A percentile compares a stretch with the other conserved stretches of the same genome.
Evolutionary conservation across 2,888 invertebrate species (phyloP).

Genomic region (Cryptus armator): DNA sequence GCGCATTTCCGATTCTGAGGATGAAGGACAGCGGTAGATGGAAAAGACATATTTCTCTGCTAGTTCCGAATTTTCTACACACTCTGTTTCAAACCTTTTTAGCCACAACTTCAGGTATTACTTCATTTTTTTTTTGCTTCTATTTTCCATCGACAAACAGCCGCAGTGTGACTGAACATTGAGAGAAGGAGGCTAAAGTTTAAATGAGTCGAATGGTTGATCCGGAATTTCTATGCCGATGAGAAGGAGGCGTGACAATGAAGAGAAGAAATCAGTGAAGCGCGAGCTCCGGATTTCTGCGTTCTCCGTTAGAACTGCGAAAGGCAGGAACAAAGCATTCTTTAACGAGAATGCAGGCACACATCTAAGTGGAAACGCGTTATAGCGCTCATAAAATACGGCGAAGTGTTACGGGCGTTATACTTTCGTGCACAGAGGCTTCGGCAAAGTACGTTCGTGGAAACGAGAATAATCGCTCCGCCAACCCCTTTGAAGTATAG

Average conservation of each 20-base stretch:
- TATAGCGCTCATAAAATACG: constrained; percentile 26
- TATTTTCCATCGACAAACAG: neutral
- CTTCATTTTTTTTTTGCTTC: neutral
- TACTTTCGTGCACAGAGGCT: constrained; percentile 16
- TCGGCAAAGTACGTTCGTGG: constrained; percentile 27
- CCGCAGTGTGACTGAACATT: neutral
- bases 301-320: neutral
- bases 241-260: neutral
- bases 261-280: constrained; percentile 5
- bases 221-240: constrained; percentile 1
- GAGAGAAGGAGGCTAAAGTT: neutral
- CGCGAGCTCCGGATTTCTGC: neutral
- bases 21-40: constrained; percentile 6
- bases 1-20: constrained; percentile 53
- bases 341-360: neutral
- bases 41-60: constrained; percentile 1
- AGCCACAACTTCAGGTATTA: neutral
- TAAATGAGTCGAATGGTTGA: neutral
- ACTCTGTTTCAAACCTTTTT: constrained; percentile 16
- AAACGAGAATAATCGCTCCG: constrained; percentile 14
- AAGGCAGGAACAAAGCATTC: neutral
- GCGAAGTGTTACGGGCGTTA: constrained; percentile 14
- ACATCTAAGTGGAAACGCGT: constrained; percentile 47
- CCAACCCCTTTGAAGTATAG: constrained; percentile 1
- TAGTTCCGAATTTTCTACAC: constrained; percentile 17